These are phyloP conservation scores for Trachelus troglodyta DNA, from an alignment of 2,888 invertebrate species.

Conservation along the genomic window DNA sequence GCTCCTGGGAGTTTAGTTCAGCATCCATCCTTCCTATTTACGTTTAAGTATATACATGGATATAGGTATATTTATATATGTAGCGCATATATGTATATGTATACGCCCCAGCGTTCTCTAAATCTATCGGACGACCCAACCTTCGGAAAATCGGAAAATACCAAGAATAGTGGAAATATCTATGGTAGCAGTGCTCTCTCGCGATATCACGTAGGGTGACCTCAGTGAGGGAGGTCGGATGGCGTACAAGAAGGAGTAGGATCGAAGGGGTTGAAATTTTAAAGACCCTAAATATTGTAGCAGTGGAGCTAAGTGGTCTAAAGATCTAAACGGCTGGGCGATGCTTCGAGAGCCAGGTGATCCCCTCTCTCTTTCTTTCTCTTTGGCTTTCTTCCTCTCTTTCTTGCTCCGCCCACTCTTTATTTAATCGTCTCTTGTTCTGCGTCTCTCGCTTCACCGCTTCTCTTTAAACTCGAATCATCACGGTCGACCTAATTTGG, in stretches of 20 bases:
- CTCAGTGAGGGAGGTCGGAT: neutral
- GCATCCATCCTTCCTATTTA: neutral
- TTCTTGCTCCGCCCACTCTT: constrained; percentile 1
- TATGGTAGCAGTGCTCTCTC: neutral
- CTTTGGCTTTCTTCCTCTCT: neutral
- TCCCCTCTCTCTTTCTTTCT: constrained; percentile 4
- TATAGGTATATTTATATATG: too few relatives aligned
- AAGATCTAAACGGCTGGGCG: constrained; percentile 17
- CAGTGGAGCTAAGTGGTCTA: constrained; percentile 22
- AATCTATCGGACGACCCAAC: neutral
- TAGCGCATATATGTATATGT: too few relatives aligned
- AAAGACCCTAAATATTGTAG: constrained; percentile 22
- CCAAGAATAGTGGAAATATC: neutral
- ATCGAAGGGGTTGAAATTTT: constrained; percentile 22
- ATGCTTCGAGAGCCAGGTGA: constrained; percentile 4
- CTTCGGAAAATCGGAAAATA: neutral
- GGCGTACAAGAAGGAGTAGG: neutral
- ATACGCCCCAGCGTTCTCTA: neutral
- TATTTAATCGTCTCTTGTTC: constrained; percentile 5
- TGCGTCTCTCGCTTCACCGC: neutral
- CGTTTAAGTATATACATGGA: neutral
- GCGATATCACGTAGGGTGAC: neutral
- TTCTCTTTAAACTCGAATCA: neutral
- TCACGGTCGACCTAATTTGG: neutral
- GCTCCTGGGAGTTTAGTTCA: neutral